phyloP scores from a whole-genome alignment of 2,797 vertebrate species.

The Atherinosoma microstoma region DNA sequence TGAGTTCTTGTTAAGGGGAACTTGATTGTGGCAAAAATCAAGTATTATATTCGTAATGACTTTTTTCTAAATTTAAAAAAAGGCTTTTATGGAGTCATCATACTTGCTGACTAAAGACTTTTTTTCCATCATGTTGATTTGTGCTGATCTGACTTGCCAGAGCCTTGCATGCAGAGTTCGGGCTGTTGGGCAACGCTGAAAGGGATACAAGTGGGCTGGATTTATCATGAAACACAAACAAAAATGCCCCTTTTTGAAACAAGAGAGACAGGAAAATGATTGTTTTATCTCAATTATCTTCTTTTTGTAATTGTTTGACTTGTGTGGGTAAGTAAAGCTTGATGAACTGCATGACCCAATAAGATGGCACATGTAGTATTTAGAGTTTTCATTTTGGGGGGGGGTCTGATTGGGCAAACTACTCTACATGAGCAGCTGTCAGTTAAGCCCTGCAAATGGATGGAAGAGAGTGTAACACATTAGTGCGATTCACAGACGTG shows the following conservation, averaged over 20 bases:
- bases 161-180: background rate
- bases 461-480: conserved; percentile 31
- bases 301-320: background rate
- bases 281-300: background rate
- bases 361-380: background rate
- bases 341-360: background rate
- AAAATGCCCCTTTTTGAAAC: background rate
- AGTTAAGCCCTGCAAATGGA: conserved; percentile 20
- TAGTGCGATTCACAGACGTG: conserved; percentile 46
- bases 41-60: background rate
- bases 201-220: background rate
- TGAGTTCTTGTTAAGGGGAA: background rate
- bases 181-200: background rate
- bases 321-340: background rate
- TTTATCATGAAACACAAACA: background rate
- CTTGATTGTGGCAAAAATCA: background rate
- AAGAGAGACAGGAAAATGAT: background rate
- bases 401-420: background rate
- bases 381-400: background rate
- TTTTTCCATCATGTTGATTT: background rate
- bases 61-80: no score
- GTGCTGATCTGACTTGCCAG: background rate
- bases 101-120: background rate
- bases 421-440: conserved; percentile 48
- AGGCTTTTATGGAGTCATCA: background rate